phyloP scores from a whole-genome alignment of 2,888 invertebrate genomes.

The Sceliomorpha sp. region DNA sequence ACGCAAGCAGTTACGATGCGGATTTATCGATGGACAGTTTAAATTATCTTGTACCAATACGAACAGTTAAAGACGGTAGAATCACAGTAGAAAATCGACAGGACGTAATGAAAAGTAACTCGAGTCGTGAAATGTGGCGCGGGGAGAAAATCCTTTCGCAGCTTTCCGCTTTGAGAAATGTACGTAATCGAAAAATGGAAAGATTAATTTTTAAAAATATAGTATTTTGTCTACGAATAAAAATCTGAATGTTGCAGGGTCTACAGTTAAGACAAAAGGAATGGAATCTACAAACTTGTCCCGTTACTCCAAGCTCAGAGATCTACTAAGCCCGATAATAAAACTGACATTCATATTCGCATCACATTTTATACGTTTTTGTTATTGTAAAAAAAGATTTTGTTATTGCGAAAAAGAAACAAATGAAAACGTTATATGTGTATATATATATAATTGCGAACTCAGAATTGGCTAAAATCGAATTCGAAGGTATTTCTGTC shows the following conservation, averaged over 20 bases:
- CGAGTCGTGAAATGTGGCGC: constrained; percentile 68
- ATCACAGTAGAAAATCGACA: constrained; percentile 73
- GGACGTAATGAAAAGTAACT: constrained; percentile 68
- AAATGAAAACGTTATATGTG: constrained; percentile 12
- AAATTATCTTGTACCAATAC: constrained; percentile 80
- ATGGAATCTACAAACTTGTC: constrained; percentile 80
- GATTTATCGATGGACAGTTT: constrained; percentile 76
- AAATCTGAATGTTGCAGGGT: constrained; percentile 75
- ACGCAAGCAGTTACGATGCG: constrained; percentile 71
- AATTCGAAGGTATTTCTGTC: constrained; percentile 15
- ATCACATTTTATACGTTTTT: constrained; percentile 53
- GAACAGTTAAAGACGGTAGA: constrained; percentile 82
- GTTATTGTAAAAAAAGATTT: constrained; percentile 32
- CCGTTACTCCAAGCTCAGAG: constrained; percentile 71
- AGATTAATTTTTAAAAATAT: constrained; percentile 2
- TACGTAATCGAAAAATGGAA: constrained; percentile 47
- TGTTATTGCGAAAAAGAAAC: constrained; percentile 14
- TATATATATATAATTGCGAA: constrained; percentile 17
- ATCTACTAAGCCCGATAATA: constrained; percentile 60
- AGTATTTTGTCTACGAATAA: no score
- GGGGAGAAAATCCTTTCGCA: constrained; percentile 73
- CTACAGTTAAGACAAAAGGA: constrained; percentile 82
- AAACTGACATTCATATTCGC: constrained; percentile 19
- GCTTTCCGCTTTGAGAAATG: constrained; percentile 72
- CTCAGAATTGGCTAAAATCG: constrained; percentile 24